Percentiles rank a stretch among this genome's conserved stretches.
phyloP scores from a whole-genome alignment of 2,888 invertebrate genomes.

The Nematopogon swammerdamellus region DNA sequence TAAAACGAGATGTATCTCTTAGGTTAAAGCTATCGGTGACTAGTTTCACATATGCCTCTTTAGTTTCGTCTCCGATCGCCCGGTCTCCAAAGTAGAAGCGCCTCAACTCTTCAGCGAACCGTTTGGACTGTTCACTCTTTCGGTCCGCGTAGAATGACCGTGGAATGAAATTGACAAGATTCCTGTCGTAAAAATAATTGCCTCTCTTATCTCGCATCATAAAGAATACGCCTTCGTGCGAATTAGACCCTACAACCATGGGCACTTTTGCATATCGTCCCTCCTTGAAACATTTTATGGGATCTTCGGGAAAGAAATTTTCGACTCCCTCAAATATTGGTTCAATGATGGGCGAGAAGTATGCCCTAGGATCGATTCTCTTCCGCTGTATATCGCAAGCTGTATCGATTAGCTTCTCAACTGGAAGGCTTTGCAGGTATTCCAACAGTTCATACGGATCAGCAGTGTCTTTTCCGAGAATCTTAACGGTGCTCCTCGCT shows the following conservation, averaged over 20 bases:
- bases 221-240: slow-evolving; percentile 33
- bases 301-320: slow-evolving; percentile 25
- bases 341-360: slow-evolving; percentile 32
- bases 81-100: slow-evolving; percentile 27
- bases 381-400: slow-evolving; percentile 22
- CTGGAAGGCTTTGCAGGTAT: slow-evolving; percentile 20
- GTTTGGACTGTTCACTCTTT: slow-evolving; percentile 13
- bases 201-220: slow-evolving; percentile 21
- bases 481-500: slow-evolving; percentile 22
- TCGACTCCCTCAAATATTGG: slow-evolving; percentile 26
- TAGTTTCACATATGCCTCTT: slow-evolving; percentile 23
- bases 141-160: slow-evolving; percentile 18
- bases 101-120: slow-evolving; percentile 18
- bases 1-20: slow-evolving; percentile 22
- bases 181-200: slow-evolving; percentile 21
- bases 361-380: slow-evolving; percentile 20
- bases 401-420: slow-evolving; percentile 28
- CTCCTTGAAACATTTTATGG: slow-evolving; percentile 19
- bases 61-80: slow-evolving; percentile 15
- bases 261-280: slow-evolving; percentile 28
- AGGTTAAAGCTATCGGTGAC: slow-evolving; percentile 28
- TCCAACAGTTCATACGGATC: slow-evolving; percentile 21
- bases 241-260: slow-evolving; percentile 21
- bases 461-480: slow-evolving; percentile 23
- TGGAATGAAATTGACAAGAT: slow-evolving; percentile 29